Evolutionary conservation across 2,797 vertebrate genomes (phyloP), one percentile per base, ranked within the genome.

Genomic region (Bucorvus abyssinicus): DNA sequence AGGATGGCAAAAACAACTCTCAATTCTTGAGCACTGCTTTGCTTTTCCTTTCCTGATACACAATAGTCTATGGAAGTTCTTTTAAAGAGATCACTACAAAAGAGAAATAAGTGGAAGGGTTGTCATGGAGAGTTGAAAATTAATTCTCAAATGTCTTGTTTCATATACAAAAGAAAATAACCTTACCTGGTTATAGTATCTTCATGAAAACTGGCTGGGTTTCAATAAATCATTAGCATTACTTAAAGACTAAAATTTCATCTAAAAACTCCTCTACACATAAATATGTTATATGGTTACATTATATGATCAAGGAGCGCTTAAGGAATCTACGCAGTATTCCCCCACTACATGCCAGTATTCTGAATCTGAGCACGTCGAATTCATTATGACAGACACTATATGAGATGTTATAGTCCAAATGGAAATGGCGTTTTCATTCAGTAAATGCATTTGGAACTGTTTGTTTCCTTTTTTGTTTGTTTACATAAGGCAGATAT

Each of bases 1-100:
- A 91, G 6, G 11, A 50, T 26, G 9, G 14, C 3, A 1, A 82
- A 65, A 91, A 73, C 29, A 44, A 84, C 59, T 12, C 22, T 84
- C 16, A 16, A 0, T 52, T 91, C 11, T 23, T 1, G 5, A 78
- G 24, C 45, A 45, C 1, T 32, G 12, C 5, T 75, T 75, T 55
- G 4, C 2, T 45, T 70, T 69, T 61, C 24, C 57, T 77, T 55
- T 14, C 6, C 16, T 42, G 23, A 44, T 30, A 50, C 11, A 14
- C 12, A 36, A 12, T 6, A 29, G 5, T 10, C n/a, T 10, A 3
- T 0, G 0, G 14, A 65, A 47, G 7, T 42, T 27, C 17, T 56
- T 77, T 64, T 49, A 45, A 68, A 84, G 15, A 57, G 9, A 55
- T 32, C 4, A 3, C 10, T 45, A 29, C 12, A 71, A 89, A 91